phyloP scores from a whole-genome alignment of 1,140 invertebrate species.

The Plectrocnemia conspersa region DNA sequence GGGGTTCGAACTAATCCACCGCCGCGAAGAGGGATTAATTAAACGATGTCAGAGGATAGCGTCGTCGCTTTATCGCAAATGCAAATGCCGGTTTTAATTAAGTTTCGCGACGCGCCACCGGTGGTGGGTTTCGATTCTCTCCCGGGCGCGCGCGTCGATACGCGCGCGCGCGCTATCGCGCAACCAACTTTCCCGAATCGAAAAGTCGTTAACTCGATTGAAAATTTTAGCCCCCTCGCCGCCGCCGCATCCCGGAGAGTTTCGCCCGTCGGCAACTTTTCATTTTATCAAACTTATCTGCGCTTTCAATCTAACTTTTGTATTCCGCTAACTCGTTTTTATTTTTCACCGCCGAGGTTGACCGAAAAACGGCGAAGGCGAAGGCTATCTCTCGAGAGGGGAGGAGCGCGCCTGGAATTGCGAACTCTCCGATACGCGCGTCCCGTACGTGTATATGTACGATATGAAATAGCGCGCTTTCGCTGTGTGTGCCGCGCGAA shows the following conservation, averaged over 20 bases:
- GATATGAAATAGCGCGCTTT: background rate
- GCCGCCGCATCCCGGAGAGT: too few species aligned
- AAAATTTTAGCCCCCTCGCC: too few species aligned
- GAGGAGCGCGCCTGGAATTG: background rate
- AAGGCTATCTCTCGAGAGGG: background rate
- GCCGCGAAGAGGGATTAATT: constrained; percentile 17
- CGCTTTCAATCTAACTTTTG: constrained; percentile 24
- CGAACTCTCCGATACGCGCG: background rate
- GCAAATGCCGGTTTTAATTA: constrained; percentile 27
- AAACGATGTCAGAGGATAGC: background rate
- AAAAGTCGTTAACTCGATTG: constrained; percentile 27
- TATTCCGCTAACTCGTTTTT: constrained; percentile 22
- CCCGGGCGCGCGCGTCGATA: background rate
- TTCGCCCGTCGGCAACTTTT: constrained; percentile 27
- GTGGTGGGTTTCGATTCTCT: background rate
- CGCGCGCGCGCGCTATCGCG: too few species aligned
- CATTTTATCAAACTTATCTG: constrained; percentile 29
- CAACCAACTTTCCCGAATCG: constrained; percentile 15
- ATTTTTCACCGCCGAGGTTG: constrained; percentile 16
- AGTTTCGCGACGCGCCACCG: constrained; percentile 5
- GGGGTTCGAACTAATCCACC: too few species aligned
- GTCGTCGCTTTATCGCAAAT: constrained; percentile 9
- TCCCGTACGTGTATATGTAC: background rate
- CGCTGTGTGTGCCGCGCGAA: background rate
- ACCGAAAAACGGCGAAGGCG: constrained; percentile 9